Evolutionary conservation across 2,888 invertebrate genomes (phyloP), one percentile per base, ranked within the genome.

Genomic region (Drosophila mulleri): DNA sequence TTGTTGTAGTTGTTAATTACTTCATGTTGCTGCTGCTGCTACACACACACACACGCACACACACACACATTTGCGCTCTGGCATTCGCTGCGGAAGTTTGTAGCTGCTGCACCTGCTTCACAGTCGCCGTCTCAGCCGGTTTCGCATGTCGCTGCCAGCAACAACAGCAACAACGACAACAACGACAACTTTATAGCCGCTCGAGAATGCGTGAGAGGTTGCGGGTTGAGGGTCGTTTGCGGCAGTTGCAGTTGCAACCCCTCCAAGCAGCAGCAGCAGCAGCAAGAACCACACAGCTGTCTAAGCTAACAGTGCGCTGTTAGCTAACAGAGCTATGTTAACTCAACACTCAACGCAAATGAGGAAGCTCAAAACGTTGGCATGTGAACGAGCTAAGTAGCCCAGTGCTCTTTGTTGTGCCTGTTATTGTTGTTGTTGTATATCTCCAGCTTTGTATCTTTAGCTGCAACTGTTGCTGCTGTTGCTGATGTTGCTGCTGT

Each of bases 1-100:
- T 75, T 83, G 79, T 75, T 83, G 85, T 84, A 75, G 84, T 88
- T 88, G 83, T 87, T 89, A 87, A 90, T 90, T 89, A 90, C 88
- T 87, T 80, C 72, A 80, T 89, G 84, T 85, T 83, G 82, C 80
- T 84, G 80, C 76, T 64, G 72, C 76, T 64, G 72, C 58, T 67
- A 70, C 70, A 76, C 71, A 68, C 72, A 72, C 75, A 76, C 68
- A 76, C 72, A 68, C 32, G 11, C 68, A 48, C 54, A 60, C 53
- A 64, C 62, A 56, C 47, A 59, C 64, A 67, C 32, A 29, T 37
- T 44, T 23, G 41, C 42, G 44, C 42, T 39, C 54, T 48, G 42
- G 75, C 83, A 84, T 73, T 62, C 74, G 81, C 83, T 88, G 88
- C 86, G 88, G 88, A 88, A 88, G 83, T 85, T 81, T 68, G 72